phyloP scores from a whole-genome alignment of 2,888 invertebrate genomes.

The Hedychridium roseum region DNA sequence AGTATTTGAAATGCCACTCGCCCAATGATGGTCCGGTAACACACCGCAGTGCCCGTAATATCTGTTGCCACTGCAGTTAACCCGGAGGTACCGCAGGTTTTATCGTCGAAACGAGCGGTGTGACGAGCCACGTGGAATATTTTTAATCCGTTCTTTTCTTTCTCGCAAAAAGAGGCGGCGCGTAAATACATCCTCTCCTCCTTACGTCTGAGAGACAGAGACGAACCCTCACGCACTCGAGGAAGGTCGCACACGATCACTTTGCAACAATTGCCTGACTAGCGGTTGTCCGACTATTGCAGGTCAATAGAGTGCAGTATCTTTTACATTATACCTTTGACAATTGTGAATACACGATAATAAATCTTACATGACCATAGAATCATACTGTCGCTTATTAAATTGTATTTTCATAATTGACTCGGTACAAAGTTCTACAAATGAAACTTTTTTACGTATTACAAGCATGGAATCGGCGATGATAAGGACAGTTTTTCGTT shows the following conservation, averaged over 20 bases:
- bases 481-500: no score
- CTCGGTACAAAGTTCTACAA: no score
- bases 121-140: conserved; percentile 25
- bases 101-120: no score
- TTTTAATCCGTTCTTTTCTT: conserved; percentile 34
- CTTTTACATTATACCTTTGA: conserved; percentile 35
- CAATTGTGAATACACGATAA: conserved; percentile 20
- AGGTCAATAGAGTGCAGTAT: conserved; percentile 38
- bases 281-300: conserved; percentile 32
- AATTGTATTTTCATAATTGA: no score
- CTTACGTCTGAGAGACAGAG: conserved; percentile 3
- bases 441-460: no score
- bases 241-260: conserved; percentile 28
- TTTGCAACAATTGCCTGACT: conserved; percentile 25
- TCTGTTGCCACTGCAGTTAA: background rate
- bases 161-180: conserved; percentile 43
- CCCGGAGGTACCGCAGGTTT: no score
- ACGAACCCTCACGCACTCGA: conserved; percentile 12
- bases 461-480: no score
- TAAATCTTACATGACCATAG: no score
- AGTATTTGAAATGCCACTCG: conserved; percentile 26
- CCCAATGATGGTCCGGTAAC: conserved; percentile 29
- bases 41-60: background rate
- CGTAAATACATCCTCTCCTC: conserved; percentile 23
- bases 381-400: no score